Evolutionary conservation across 2,113 vertebrate genomes (phyloP).

Genomic region (Nibea coibor): DNA sequence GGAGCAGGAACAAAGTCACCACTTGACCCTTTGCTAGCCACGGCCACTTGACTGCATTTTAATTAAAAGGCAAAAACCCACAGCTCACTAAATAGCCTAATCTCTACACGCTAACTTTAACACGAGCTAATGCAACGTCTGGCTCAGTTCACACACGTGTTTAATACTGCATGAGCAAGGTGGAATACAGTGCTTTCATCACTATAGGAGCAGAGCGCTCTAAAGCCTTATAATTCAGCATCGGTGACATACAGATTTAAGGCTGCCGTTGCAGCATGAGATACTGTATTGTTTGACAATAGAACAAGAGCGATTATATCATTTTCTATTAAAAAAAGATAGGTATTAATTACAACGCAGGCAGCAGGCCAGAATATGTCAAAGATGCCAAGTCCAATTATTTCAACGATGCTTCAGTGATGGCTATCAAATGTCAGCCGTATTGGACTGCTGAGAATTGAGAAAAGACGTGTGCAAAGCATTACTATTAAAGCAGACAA

Average conservation of each 20-base stretch:
- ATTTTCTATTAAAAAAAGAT: constrained; percentile 30
- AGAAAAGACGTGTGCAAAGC: background rate
- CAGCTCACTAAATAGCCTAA: constrained; percentile 66
- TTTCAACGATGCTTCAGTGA: constrained; percentile 14
- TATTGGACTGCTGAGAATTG: constrained; percentile 27
- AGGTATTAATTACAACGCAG: constrained; percentile 32
- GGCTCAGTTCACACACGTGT: constrained; percentile 53
- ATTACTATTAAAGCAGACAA: constrained; percentile 20
- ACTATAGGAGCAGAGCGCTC: constrained; percentile 1
- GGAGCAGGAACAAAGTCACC: constrained; percentile 77
- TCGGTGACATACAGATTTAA: constrained; percentile 33
- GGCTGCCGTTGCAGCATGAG: constrained; percentile 6
- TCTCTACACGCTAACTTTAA: constrained; percentile 70
- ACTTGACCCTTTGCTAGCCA: constrained; percentile 79
- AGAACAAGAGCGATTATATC: constrained; percentile 24
- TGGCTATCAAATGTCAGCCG: constrained; percentile 23
- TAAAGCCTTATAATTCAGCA: constrained; percentile 13
- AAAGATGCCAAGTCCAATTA: constrained; percentile 40
- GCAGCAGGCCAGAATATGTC: constrained; percentile 17
- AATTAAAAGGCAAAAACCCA: constrained; percentile 80
- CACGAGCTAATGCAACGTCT: constrained; percentile 56
- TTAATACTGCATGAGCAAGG: constrained; percentile 67
- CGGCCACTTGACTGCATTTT: constrained; percentile 79
- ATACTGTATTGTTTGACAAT: constrained; percentile 37
- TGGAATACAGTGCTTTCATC: constrained; percentile 45